phyloP scores from a whole-genome alignment of 2,797 vertebrate genomes.

The Tenualosa ilisha region DNA sequence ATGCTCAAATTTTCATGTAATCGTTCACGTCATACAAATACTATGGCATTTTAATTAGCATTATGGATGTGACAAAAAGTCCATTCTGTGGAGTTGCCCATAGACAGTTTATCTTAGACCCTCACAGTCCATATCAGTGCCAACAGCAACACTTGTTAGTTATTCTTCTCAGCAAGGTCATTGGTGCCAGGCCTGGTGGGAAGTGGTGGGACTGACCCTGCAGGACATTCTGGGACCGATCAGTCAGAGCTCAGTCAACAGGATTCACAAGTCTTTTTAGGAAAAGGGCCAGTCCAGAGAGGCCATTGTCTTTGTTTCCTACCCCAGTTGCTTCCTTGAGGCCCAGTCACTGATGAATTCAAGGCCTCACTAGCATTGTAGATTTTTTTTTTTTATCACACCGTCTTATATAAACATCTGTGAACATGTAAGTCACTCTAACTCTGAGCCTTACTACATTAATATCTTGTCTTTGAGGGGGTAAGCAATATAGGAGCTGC shows the following conservation, averaged over 20 bases:
- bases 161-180: slow-evolving; percentile 43
- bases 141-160: slow-evolving; percentile 9
- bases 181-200: slow-evolving; percentile 42
- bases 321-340: not conserved
- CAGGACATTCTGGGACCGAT: slow-evolving; percentile 27
- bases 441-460: not conserved
- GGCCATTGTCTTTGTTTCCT: slow-evolving; percentile 6
- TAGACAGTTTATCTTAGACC: too few relatives aligned
- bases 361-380: not conserved
- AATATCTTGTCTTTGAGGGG: slow-evolving; percentile 3
- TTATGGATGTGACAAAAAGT: too few relatives aligned
- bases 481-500: not conserved
- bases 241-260: slow-evolving; percentile 23
- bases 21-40: too few relatives aligned
- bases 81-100: too few relatives aligned
- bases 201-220: slow-evolving; percentile 31
- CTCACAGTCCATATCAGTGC: not conserved
- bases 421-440: slow-evolving; percentile 5
- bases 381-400: not conserved
- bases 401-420: not conserved
- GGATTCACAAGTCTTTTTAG: slow-evolving; percentile 23
- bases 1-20: too few relatives aligned
- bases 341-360: not conserved
- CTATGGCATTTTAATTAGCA: too few relatives aligned
- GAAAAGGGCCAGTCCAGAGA: not conserved